Percentiles rank a stretch among this genome's conserved stretches.
Evolutionary conservation across 2,113 vertebrate species (phyloP).

Genomic region (Corythoichthys intestinalis): DNA sequence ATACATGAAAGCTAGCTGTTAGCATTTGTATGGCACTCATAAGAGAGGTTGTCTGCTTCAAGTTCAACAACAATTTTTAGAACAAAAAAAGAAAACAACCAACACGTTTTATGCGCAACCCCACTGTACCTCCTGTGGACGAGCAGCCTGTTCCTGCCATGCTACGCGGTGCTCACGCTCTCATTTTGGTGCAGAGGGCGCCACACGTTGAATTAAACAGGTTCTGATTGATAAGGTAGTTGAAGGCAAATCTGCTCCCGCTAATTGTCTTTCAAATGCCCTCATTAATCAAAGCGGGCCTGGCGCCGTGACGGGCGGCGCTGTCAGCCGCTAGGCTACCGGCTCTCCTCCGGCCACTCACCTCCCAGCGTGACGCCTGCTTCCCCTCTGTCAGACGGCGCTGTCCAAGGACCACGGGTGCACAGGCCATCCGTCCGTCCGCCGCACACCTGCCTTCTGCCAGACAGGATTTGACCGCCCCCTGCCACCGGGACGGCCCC

Average conservation of each 20-base stretch:
- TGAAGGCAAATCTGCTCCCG: constrained; percentile 89
- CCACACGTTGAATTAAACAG: constrained; percentile 78
- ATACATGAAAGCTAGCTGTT: neutral
- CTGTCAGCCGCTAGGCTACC: constrained; percentile 76
- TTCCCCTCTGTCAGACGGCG: constrained; percentile 65
- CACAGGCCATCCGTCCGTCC: constrained; percentile 78
- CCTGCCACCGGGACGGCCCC: constrained; percentile 76
- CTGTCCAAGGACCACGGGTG: constrained; percentile 72
- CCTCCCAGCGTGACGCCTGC: constrained; percentile 84
- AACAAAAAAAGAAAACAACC: neutral
- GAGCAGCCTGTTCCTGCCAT: constrained; percentile 49
- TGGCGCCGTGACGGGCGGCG: constrained; percentile 72
- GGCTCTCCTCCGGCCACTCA: constrained; percentile 70
- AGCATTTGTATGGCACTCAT: neutral
- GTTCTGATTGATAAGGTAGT: constrained; percentile 90
- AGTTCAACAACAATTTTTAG: constrained; percentile 21
- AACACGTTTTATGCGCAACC: neutral
- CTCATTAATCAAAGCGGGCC: constrained; percentile 91
- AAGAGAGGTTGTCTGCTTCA: constrained; percentile 9
- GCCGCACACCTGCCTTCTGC: constrained; percentile 83
- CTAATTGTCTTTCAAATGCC: constrained; percentile 99
- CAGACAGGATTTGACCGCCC: constrained; percentile 77
- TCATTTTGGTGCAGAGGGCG: constrained; percentile 66
- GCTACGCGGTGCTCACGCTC: constrained; percentile 65
- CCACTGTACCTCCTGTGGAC: constrained; percentile 44